A percentile compares a stretch with the other conserved stretches of the same genome.
phyloP scores from a whole-genome alignment of 2,113 vertebrate genomes.

The Pseudorasbora parva region DNA sequence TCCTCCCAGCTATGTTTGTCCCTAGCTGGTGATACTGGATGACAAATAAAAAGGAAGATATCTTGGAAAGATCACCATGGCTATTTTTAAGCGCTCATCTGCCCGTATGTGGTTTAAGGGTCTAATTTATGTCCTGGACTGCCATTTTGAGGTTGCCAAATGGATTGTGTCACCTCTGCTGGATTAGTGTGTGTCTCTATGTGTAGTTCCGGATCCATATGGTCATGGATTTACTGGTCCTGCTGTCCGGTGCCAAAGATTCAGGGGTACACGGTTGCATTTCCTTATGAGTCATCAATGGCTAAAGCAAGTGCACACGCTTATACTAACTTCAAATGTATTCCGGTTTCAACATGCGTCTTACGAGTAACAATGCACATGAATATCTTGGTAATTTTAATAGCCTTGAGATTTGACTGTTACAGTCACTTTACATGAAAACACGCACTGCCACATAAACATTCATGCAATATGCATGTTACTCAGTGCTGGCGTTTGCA shows the following conservation, averaged over 20 bases:
- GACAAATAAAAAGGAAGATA: conserved; percentile 14
- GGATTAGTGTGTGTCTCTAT: conserved; percentile 22
- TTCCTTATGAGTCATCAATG: conserved; percentile 11
- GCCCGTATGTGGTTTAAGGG: not conserved
- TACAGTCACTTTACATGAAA: not conserved
- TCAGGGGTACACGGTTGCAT: not conserved
- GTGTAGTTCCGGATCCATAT: conserved; percentile 35
- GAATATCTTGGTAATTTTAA: not conserved
- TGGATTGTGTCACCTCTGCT: conserved; percentile 31
- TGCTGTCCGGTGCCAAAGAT: conserved; percentile 26
- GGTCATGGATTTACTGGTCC: conserved; percentile 33
- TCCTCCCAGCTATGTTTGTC: not conserved
- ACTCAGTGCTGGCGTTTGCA: not conserved
- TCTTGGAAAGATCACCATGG: not conserved
- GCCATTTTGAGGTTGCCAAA: conserved; percentile 31
- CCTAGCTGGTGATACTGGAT: conserved; percentile 6
- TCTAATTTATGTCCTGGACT: conserved; percentile 10
- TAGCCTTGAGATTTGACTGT: not conserved
- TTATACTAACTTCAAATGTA: not conserved
- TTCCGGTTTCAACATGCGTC: not conserved
- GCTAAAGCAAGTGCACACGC: not conserved
- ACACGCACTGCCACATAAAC: not conserved
- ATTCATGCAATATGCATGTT: conserved; percentile 27
- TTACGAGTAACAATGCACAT: not conserved
- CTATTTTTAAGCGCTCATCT: conserved; percentile 4